Evolutionary conservation across 2,888 invertebrate genomes (phyloP), one percentile per base, ranked within the genome.

Genomic region (Sialis lutaria): DNA sequence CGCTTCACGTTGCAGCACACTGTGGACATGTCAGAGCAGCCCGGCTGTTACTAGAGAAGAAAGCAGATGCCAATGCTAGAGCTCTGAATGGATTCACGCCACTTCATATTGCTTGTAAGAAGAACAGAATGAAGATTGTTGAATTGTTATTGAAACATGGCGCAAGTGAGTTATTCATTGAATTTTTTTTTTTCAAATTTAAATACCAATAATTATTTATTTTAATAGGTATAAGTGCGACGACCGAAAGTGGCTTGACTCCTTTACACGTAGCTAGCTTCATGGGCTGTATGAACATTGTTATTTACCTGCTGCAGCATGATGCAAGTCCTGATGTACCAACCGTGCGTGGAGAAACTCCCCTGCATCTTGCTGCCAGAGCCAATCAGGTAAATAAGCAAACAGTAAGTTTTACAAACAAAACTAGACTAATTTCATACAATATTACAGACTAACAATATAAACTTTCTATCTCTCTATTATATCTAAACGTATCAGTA

Each of bases 241-340:
- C 80, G 1, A 81, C 81, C 0, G 81, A 81, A 54, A 79, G 79
- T 31, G 97, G 97, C 0, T 70, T 98, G 54, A 96, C 96, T 3
- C 95, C 96, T 0, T 74, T 98, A 31, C 97, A 98, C 69, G 97
- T 97, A 51, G 95, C 96, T 6, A 85, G 93, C 56, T 97, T 98
- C 72, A 97, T 98, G 96, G 97, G 97, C 50, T 95, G 95, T 67
- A 92, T 96, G 90, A 95, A 96, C 70, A 96, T 98, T 60, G 96
- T 96, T 52, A 85, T 97, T 58, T 93, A 88, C 67, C 72, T 98
- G 61, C 75, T 97, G 51, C 89, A 91, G 67, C 84, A 93, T 57
- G 91, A 92, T 52, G 95, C 95, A 13, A 84, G 82, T 59, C 88
- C 92, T 1, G 95, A 97, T 69, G 84, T 89, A 47, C 85, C 90